Evolutionary conservation across 1,140 invertebrate species (phyloP).

Genomic region (Planococcus citri): DNA sequence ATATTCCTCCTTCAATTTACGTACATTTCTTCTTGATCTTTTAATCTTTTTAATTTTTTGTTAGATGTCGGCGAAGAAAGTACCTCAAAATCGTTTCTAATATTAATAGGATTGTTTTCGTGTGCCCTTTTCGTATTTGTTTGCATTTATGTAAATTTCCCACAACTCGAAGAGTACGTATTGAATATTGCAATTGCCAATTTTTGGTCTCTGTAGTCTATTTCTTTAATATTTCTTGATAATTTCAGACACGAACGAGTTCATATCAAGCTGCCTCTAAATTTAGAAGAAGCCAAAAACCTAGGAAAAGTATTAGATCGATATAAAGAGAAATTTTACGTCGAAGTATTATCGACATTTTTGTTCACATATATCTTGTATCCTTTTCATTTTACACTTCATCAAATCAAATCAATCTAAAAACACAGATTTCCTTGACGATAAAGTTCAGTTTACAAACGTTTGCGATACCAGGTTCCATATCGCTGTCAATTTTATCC

Average conservation of each 20-base stretch:
- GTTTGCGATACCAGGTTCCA: conserved; percentile 97
- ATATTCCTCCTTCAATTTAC: too few species aligned
- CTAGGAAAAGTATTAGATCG: conserved; percentile 77
- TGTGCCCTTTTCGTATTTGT: conserved; percentile 45
- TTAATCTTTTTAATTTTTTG: too few species aligned
- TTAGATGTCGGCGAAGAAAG: neutral
- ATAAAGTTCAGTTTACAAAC: conserved; percentile 73
- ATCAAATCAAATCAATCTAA: neutral
- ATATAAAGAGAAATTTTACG: conserved; percentile 91
- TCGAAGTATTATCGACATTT: conserved; percentile 78
- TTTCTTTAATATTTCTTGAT: conserved; percentile 25
- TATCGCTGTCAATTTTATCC: conserved; percentile 93
- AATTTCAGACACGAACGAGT: conserved; percentile 71
- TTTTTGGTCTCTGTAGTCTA: conserved; percentile 5
- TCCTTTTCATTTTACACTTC: conserved; percentile 50
- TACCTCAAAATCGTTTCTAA: conserved; percentile 30
- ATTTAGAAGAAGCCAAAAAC: conserved; percentile 93
- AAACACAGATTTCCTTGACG: conserved; percentile 31
- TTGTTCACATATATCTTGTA: conserved; percentile 96
- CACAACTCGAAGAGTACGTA: conserved; percentile 68
- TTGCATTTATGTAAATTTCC: conserved; percentile 63
- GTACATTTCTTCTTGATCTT: neutral
- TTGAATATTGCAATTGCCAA: conserved; percentile 13
- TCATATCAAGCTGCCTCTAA: conserved; percentile 79
- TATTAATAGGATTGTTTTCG: conserved; percentile 44